Percentiles rank a stretch among this genome's conserved stretches.
Evolutionary conservation across 92 coral and sea anemone genomes (phyloP).

Genomic region (Scolanthus callimorphus): DNA sequence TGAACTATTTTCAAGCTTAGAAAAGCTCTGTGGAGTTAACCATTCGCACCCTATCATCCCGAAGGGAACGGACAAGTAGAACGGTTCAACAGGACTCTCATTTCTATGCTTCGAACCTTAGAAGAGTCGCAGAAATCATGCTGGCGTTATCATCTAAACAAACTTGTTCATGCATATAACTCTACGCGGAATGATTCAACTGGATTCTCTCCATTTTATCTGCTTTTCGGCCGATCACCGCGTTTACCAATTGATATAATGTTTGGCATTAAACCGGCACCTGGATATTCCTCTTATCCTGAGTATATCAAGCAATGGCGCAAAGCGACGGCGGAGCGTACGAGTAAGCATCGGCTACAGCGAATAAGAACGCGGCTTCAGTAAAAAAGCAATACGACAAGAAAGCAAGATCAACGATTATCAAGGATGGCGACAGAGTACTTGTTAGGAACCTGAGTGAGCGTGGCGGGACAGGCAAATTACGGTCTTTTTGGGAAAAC

Average conservation of each 20-base stretch:
- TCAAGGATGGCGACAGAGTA: constrained; percentile 45
- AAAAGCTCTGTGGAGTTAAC: constrained; percentile 36
- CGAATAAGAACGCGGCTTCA: constrained; percentile 13
- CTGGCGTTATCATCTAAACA: constrained; percentile 43
- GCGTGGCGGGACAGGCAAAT: constrained; percentile 49
- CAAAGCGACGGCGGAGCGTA: constrained; percentile 38
- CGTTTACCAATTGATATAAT: constrained; percentile 31
- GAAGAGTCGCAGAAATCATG: constrained; percentile 38
- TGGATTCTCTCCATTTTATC: constrained; percentile 30
- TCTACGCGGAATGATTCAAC: constrained; percentile 39
- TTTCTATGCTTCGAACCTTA: constrained; percentile 40
- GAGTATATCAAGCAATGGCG: constrained; percentile 49
- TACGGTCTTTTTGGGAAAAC: constrained; percentile 41
- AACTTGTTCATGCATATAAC: constrained; percentile 24
- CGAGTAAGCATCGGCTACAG: constrained; percentile 22
- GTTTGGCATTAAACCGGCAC: constrained; percentile 14
- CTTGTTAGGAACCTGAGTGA: constrained; percentile 39
- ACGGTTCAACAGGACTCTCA: constrained; percentile 28
- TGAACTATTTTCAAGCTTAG: constrained; percentile 17
- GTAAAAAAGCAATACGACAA: constrained; percentile 33
- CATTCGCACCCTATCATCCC: constrained; percentile 41
- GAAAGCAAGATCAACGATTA: constrained; percentile 17
- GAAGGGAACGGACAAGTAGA: constrained; percentile 42
- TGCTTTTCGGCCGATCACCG: constrained; percentile 33
- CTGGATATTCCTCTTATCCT: constrained; percentile 37